Evolutionary conservation across 1,140 invertebrate genomes (phyloP), one percentile per base, ranked within the genome.

Genomic region (Limonius californicus): DNA sequence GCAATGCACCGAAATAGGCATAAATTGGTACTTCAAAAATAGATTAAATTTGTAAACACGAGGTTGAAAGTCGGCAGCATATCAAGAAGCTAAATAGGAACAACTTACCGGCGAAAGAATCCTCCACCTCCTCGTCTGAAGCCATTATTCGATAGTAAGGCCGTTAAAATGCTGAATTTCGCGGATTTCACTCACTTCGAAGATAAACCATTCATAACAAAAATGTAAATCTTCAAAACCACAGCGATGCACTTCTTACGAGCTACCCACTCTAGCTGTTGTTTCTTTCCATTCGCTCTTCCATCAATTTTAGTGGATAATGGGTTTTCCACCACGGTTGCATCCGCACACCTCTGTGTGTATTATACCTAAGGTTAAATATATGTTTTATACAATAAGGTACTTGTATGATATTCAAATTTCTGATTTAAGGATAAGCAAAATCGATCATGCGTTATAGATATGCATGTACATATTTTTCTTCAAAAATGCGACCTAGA

Each of bases 91-190:
- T 50, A 50, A 27, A 62, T 50, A 50, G 16, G 9, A 19, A 50
- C 12, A 73, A 77, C 84, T 88, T 83, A 90, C 88, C 88, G 83
- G 86, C 87, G 74, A 85, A 89, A 76, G 82, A 87, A 72, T 88
- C 88, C 71, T 89, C 88, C 70, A 89, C 81, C 80, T 89, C 87
- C 70, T 89, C 87, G 73, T 89, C 88, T 62, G 87, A 90, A 73
- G 87, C 88, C 88, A 90, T 89, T 19, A 39, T 35, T 58, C 14
- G 55, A 50, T 18, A 8, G n/a, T 2, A 12, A 16, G 7, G n/a
- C 45, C 19, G 19, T 18, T 19, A 50, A 19, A 12, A 50, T 12
- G 45, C 2, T 50, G 2, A 39, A 12, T 39, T 39, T 12, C n/a
- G n/a, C 35, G n/a, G 7, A 7, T 39, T 2, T 39, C 35, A 39